Base-by-base conservation (phyloP, 2,888 invertebrate species). In the Gryllus longicercus region DNA sequence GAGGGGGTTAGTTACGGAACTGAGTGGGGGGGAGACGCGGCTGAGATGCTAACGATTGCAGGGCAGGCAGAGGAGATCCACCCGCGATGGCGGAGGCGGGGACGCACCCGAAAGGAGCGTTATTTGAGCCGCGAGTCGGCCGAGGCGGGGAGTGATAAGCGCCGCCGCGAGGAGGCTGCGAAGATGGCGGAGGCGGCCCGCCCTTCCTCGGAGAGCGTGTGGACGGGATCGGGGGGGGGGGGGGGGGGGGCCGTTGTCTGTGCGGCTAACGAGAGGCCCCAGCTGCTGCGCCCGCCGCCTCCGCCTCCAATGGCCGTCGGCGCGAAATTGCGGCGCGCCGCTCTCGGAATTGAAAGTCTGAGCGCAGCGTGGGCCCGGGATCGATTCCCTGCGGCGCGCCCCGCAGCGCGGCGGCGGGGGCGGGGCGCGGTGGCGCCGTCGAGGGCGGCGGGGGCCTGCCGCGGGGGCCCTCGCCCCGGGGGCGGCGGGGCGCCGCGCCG, bases 331-430 rank as follows among this genome's bases (percentile, higher is more conserved):
- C 63, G 63, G 63, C 63, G 63, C 63, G 14, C 16, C n/a, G 14
- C 63, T n/a, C 16, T n/a, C 63, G n/a, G 63, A 63, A 63, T 63
- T 63, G 63, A 63, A 63, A 63, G 63, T 63, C 63, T 63, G 63
- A 14, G 63, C 63, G 63, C 63, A n/a, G 14, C n/a, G 63, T 14
- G n/a, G 63, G n/a, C 63, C 63, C n/a, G n/a, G 63, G 63, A 63
- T 63, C 63, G 63, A 63, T 63, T 63, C 63, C 63, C 63, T 14
- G n/a, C 16, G 63, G 63, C 63, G 63, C 38, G 38, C 38, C 8
- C n/a, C 3, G 63, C 63, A 38, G 38, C 63, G 8, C 4, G 63
- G 14, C 16, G 63, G 63, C 16, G 63, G 63, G 63, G 63, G 63
- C 14, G 16, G 14, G 16, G 16, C 12, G 63, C n/a, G 63, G 63